A percentile compares a stretch with the other conserved stretches of the same genome.
Evolutionary conservation across 1,140 invertebrate genomes (phyloP).

Genomic region (Philopotamus ludificatus): DNA sequence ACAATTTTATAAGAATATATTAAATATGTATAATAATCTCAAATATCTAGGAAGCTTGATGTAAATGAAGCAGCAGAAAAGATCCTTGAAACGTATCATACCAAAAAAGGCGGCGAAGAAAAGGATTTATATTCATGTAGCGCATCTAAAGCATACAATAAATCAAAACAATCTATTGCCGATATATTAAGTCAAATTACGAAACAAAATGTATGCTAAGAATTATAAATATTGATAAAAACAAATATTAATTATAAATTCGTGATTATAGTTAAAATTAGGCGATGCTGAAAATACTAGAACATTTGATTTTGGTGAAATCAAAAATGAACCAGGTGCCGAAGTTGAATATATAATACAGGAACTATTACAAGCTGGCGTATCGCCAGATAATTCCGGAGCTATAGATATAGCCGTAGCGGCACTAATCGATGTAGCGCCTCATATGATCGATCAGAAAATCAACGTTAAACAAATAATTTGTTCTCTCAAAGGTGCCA

Average conservation of each 20-base stretch:
- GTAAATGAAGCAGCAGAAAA: constrained; percentile 21
- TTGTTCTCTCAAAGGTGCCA: background rate
- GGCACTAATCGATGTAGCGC: constrained; percentile 20
- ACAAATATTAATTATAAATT: background rate
- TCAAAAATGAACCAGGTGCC: background rate
- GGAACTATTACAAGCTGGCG: constrained; percentile 17
- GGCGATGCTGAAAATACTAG: constrained; percentile 1
- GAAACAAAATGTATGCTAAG: constrained; percentile 28
- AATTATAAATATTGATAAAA: background rate
- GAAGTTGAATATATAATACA: constrained; percentile 16
- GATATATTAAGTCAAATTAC: constrained; percentile 32
- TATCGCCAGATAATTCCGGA: constrained; percentile 1
- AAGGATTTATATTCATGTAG: constrained; percentile 13
- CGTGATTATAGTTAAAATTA: background rate
- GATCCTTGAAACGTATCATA: constrained; percentile 21
- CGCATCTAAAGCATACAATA: background rate
- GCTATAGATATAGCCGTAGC: constrained; percentile 28
- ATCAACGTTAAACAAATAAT: background rate
- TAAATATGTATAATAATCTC: too few species aligned
- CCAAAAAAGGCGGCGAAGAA: background rate
- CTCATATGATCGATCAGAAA: background rate
- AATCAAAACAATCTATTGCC: constrained; percentile 15
- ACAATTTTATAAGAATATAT: background rate
- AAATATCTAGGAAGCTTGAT: constrained; percentile 31
- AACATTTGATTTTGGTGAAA: background rate